A percentile compares a stretch with the other conserved stretches of the same genome.
Evolutionary conservation across 1,140 invertebrate species (phyloP).

Genomic region (Sycobia sp.): DNA sequence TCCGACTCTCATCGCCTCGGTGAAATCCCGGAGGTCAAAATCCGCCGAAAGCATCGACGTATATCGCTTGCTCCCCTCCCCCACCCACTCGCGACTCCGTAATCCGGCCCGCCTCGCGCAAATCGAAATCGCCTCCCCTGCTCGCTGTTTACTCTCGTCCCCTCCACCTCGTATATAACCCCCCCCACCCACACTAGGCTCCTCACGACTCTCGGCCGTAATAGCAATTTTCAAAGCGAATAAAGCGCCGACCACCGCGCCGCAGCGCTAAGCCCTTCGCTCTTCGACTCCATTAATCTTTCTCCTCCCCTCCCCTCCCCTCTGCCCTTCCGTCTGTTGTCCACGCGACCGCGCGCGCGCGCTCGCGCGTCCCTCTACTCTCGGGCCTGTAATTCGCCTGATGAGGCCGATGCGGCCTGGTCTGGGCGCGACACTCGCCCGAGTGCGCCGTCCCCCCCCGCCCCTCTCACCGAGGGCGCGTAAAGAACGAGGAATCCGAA

Average conservation of each 20-base stretch:
- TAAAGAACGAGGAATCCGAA: slow-evolving; percentile 35
- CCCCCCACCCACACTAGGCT: too few species aligned
- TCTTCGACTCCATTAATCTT: slow-evolving; percentile 23
- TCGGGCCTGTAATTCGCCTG: slow-evolving; percentile 54
- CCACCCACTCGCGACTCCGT: too few species aligned
- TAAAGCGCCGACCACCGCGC: neutral
- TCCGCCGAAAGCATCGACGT: too few species aligned
- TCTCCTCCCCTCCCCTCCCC: slow-evolving; percentile 49
- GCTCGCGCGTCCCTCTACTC: too few species aligned
- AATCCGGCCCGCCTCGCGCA: neutral
- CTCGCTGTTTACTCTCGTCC: slow-evolving; percentile 13
- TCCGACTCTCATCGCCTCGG: too few species aligned
- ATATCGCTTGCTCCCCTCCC: too few species aligned
- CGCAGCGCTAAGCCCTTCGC: neutral
- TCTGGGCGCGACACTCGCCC: slow-evolving; percentile 51
- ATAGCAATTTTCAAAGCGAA: too few species aligned
- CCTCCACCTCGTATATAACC: too few species aligned
- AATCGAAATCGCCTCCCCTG: slow-evolving; percentile 16
- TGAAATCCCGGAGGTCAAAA: too few species aligned
- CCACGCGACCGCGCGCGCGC: slow-evolving; percentile 52
- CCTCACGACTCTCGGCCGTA: too few species aligned
- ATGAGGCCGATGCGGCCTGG: slow-evolving; percentile 56
- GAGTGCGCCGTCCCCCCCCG: slow-evolving; percentile 39
- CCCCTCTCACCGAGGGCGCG: neutral
- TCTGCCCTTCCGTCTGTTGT: too few species aligned